Evolutionary conservation across 2,888 invertebrate genomes (phyloP), one percentile per base, ranked within the genome.

Genomic region (Mythimna vitellina): DNA sequence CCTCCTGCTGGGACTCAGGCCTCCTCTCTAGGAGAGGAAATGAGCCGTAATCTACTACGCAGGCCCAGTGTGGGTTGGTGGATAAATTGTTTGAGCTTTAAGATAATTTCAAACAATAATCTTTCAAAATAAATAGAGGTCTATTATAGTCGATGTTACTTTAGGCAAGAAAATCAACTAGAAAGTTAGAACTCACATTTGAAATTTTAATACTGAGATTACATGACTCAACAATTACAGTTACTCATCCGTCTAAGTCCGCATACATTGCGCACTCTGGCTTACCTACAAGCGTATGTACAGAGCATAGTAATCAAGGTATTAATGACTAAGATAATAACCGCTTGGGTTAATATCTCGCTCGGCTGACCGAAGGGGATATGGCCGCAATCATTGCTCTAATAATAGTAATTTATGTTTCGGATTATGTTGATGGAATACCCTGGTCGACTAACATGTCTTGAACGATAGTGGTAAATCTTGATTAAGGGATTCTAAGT

Each of bases 371-470:
- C 82, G 75, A 62, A 70, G 74, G 74, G 82, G 65, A 78, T 79
- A 58, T 69, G 62, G 62, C 68, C 65, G 73, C 71, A 77, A 78
- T 77, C 71, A 82, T 78, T 80, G 78, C 66, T 53, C 80, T 82
- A 85, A 89, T 89, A 88, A 86, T 78, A 78, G 81, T 82, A 86
- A 89, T 87, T 88, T 87, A 88, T 84, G 84, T 75, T 62, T 74
- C 25, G 77, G 87, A 87, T 88, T 87, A 87, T 72, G 82, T 85
- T 89, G 89, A 89, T 88, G 82, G 86, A 89, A 86, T 78, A 68
- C 81, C 78, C 29, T 57, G 60, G 65, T 49, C 82, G 46, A 72
- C 65, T 66, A 68, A 80, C 71, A 84, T 82, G 61, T 76, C 76
- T 74, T 68, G 68, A 51, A 62, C 29, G 65, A 73, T 62, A 56